Percentiles rank a stretch among this genome's conserved stretches.
Conservation (phyloP, 2,797 vertebrate species). For the Enteromius afrohamiltoni region DNA sequence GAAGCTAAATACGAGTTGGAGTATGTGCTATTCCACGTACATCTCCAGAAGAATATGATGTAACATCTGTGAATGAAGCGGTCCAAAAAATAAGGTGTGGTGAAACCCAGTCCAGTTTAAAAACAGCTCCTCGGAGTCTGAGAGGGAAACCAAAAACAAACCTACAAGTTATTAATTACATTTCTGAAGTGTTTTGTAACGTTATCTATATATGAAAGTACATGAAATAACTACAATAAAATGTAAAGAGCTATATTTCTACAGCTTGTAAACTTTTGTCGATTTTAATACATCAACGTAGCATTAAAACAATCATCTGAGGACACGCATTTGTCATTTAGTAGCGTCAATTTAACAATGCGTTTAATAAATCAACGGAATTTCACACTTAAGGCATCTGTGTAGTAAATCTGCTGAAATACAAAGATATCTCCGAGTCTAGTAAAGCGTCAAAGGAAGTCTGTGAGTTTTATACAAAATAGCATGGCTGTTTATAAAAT, state of each 20-base stretch:
- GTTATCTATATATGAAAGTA: not conserved
- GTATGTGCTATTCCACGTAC: conserved; percentile 51
- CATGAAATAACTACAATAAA: not conserved
- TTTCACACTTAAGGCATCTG: conserved; percentile 22
- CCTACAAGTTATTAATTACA: not conserved
- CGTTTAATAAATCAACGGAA: not conserved
- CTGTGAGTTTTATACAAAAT: not conserved
- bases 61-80: conserved; percentile 19
- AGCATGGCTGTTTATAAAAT: not conserved
- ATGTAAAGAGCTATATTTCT: not conserved
- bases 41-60: conserved; percentile 32
- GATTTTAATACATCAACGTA: not conserved
- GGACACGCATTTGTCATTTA: not conserved
- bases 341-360: not conserved
- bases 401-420: not conserved
- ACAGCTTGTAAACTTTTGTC: conserved; percentile 25
- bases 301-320: not conserved
- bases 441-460: not conserved
- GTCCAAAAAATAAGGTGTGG: conserved; percentile 67
- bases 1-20: not conserved
- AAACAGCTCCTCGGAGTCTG: conserved; percentile 37
- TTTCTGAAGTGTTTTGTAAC: not conserved
- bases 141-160: conserved; percentile 42
- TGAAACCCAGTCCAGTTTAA: conserved; percentile 55
- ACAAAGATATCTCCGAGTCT: not conserved